Percentiles rank a stretch among this genome's conserved stretches.
phyloP scores from a whole-genome alignment of 1,140 invertebrate genomes.

The Phocides pigmalion region DNA sequence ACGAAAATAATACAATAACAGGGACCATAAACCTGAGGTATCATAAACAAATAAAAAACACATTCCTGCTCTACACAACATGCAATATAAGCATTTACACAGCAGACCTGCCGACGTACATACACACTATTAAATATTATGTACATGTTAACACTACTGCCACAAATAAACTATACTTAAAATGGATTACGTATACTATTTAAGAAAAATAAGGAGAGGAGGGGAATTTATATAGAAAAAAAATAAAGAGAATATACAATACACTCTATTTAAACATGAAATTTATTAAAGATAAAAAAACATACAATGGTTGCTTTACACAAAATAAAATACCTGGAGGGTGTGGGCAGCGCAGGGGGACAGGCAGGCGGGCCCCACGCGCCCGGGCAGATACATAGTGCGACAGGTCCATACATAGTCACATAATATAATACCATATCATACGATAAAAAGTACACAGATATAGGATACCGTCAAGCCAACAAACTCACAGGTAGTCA shows the following conservation, averaged over 20 bases:
- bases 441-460: constrained; percentile 79
- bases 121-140: constrained; percentile 66
- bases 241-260: constrained; percentile 82
- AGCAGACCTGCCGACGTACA: constrained; percentile 65
- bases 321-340: constrained; percentile 83
- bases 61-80: constrained; percentile 75
- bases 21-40: constrained; percentile 60
- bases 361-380: constrained; percentile 52
- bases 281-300: constrained; percentile 84
- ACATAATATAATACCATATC: constrained; percentile 80
- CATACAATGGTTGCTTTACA: constrained; percentile 83
- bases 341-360: constrained; percentile 50
- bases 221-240: constrained; percentile 74
- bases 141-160: constrained; percentile 76
- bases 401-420: constrained; percentile 77
- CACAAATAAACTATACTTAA: constrained; percentile 75
- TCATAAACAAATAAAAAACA: constrained; percentile 78
- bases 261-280: constrained; percentile 83
- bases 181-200: constrained; percentile 71
- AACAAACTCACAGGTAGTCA: constrained; percentile 80
- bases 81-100: constrained; percentile 76
- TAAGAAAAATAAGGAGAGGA: constrained; percentile 74
- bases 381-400: constrained; percentile 65
- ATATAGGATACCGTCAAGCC: constrained; percentile 81
- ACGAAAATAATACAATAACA: constrained; percentile 58